Evolutionary conservation across 2,113 vertebrate species (phyloP), one percentile per base, ranked within the genome.

Genomic region (Xyliphius kryptos): DNA sequence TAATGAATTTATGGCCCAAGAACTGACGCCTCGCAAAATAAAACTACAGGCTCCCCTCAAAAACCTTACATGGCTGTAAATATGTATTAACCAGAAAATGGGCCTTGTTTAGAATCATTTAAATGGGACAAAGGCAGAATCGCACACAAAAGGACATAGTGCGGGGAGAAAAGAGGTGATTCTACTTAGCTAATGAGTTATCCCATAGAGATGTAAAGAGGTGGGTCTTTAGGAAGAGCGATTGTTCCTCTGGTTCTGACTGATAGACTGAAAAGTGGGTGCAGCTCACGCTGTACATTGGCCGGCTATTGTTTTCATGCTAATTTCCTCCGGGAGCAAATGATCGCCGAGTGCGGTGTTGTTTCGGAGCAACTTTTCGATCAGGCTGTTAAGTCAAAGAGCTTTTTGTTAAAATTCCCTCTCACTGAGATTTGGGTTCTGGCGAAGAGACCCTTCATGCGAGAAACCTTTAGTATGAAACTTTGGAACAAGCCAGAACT

Each of bases 71-170:
- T 76, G 79, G 89, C 81, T 88, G 84, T 92, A 95, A 93, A 94
- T 90, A 90, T 90, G 91, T 91, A 94, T 93, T 90, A 93, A 92
- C 89, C 91, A 90, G 86, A 90, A 91, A 89, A 87, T 90, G 80
- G 88, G 85, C 77, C 88, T 87, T 85, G 88, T 89, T 89, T 87
- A 79, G 85, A 80, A 88, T 88, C 82, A 90, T 88, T 89, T 91
- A 89, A 82, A 85, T 69, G 74, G 82, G 81, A 89, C 83, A 88
- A 89, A 91, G 89, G 81, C 76, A n/a, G 65, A 75, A 72, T 77
- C 77, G 83, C 72, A 71, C 79, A 88, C 86, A 89, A 91, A 85
- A 85, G 82, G 83, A 85, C 83, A 85, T 80, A 77, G 81, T 82
- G 70, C 81, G 54, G 61, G 81, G 83, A 88, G 86, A 88, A 88